phyloP scores from a whole-genome alignment of 1,140 invertebrate species.

The Eupeodes corollae region DNA sequence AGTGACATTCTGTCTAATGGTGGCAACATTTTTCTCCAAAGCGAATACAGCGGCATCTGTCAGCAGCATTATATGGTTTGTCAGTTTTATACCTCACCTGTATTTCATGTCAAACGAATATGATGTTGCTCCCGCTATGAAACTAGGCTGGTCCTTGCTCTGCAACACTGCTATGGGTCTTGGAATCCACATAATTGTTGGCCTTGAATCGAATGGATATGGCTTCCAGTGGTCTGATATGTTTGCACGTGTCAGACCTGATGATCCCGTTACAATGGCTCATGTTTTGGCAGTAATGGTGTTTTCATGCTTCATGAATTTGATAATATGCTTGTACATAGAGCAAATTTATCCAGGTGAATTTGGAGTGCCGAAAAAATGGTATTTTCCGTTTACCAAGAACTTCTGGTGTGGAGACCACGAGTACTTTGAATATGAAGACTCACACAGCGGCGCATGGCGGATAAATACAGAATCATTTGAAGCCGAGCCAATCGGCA shows the following conservation, averaged over 20 bases:
- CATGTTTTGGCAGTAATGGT: constrained; percentile 39
- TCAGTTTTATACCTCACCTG: constrained; percentile 54
- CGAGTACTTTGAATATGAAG: background rate
- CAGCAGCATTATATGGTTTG: constrained; percentile 55
- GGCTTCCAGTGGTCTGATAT: constrained; percentile 54
- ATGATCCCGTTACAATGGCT: constrained; percentile 52
- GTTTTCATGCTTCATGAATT: constrained; percentile 47
- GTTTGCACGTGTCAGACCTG: constrained; percentile 46
- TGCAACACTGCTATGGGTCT: constrained; percentile 62
- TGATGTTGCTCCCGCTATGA: constrained; percentile 37
- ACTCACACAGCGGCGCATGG: background rate
- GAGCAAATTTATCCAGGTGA: constrained; percentile 58
- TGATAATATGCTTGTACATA: constrained; percentile 55
- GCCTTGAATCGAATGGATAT: constrained; percentile 12
- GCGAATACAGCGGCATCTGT: constrained; percentile 39
- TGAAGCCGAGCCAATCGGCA: background rate
- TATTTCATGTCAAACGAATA: constrained; percentile 49
- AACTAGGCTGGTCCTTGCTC: constrained; percentile 46
- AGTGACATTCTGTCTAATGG: constrained; percentile 45
- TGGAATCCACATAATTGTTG: constrained; percentile 50
- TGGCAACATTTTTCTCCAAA: constrained; percentile 49
- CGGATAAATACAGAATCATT: background rate
- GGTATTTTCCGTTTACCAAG: constrained; percentile 58
- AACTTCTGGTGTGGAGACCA: constrained; percentile 35
- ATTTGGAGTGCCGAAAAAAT: constrained; percentile 51